Conservation (phyloP, 2,113 vertebrate genomes). For the Lophotis ruficrista region DNA sequence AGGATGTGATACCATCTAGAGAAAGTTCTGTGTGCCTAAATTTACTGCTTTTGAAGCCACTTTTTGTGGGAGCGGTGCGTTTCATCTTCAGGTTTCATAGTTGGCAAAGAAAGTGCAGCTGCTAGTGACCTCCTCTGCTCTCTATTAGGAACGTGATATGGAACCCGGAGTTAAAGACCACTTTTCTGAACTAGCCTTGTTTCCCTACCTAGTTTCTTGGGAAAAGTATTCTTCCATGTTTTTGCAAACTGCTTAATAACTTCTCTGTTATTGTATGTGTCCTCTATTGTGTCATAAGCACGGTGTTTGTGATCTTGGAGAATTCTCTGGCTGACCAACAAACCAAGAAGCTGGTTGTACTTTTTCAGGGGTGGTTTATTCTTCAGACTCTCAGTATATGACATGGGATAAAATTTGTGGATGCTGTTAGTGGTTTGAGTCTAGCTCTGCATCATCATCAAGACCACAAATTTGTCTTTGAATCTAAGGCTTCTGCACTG, state of each 20-base stretch:
- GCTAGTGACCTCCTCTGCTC: neutral
- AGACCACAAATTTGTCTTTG: neutral
- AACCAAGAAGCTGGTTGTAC: neutral
- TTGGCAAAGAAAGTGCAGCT: neutral
- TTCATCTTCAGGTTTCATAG: neutral
- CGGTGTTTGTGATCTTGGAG: neutral
- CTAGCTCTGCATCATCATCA: neutral
- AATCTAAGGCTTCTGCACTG: neutral
- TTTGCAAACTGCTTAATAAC: neutral
- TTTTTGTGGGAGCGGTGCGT: neutral
- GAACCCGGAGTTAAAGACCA: neutral
- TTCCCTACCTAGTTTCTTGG: neutral
- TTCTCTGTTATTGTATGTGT: neutral
- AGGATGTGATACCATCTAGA: neutral
- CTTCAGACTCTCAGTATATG: neutral
- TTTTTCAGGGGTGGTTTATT: neutral
- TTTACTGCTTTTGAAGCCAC: neutral
- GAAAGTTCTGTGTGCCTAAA: neutral
- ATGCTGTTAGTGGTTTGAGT: neutral
- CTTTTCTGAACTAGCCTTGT: neutral
- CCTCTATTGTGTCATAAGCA: accelerated
- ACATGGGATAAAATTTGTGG: neutral
- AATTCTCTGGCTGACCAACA: neutral
- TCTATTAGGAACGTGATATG: neutral
- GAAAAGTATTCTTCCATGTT: neutral